A percentile compares a stretch with the other conserved stretches of the same genome.
These are phyloP conservation scores for Raja brachyura DNA, from an alignment of 2,113 vertebrate genomes.

Conservation along the genomic window DNA sequence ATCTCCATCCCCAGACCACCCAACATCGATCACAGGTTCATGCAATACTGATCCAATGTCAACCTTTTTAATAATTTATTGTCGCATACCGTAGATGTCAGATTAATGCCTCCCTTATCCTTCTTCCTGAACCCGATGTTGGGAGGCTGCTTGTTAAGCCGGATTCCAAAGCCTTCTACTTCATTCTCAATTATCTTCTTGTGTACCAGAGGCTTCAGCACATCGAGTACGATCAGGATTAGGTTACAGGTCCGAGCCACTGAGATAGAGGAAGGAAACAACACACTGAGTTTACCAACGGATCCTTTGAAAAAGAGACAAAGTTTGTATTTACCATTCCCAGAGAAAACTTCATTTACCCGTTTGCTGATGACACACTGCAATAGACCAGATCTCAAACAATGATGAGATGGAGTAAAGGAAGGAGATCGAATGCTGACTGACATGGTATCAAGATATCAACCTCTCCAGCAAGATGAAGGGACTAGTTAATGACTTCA, in stretches of 20 bases:
- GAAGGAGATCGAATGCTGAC: no score
- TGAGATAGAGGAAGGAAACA: constrained; percentile 43
- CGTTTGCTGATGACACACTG: no score
- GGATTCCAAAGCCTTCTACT: constrained; percentile 93
- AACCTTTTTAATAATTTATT: neutral
- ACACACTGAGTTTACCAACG: neutral
- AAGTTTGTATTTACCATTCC: no score
- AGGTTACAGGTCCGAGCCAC: constrained; percentile 97
- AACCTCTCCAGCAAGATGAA: no score
- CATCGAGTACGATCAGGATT: constrained; percentile 92
- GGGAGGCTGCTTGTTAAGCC: constrained; percentile 89
- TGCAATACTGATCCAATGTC: neutral
- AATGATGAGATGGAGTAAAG: no score
- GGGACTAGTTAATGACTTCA: no score
- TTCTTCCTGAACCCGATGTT: constrained; percentile 98
- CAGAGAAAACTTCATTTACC: no score
- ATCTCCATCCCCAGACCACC: neutral
- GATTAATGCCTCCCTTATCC: constrained; percentile 98
- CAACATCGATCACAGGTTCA: neutral
- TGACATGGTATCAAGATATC: no score
- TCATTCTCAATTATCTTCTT: constrained; percentile 97
- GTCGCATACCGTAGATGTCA: constrained; percentile 82
- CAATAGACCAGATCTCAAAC: no score
- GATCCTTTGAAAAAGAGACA: no score
- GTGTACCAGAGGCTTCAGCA: constrained; percentile 89